phyloP scores from a whole-genome alignment of 2,797 vertebrate genomes.

The Thunnus albacares region DNA sequence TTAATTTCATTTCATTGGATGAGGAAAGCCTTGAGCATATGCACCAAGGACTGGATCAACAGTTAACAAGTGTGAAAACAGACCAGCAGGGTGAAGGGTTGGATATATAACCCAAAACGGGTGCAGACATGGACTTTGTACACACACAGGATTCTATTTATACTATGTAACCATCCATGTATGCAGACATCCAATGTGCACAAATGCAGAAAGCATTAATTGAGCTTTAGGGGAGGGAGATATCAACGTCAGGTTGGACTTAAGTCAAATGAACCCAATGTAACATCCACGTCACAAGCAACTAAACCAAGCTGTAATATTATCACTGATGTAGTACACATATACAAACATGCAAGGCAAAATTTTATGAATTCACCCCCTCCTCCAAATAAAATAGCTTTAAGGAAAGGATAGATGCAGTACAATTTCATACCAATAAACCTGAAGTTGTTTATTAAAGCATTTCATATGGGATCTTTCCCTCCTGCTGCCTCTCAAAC shows the following conservation, averaged over 20 bases:
- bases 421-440: constrained; percentile 43
- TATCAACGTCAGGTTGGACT: constrained; percentile 9
- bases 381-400: constrained; percentile 2
- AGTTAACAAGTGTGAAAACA: not conserved
- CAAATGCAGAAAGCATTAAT: not conserved
- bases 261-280: constrained; percentile 28
- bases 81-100: not conserved
- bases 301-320: not conserved
- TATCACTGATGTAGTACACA: not conserved
- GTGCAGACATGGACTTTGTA: not conserved
- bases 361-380: not conserved
- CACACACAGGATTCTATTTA: not conserved
- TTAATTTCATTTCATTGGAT: constrained; percentile 10
- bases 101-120: not conserved
- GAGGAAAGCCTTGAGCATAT: not conserved
- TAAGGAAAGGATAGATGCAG: not conserved
- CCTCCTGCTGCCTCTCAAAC: constrained; percentile 1
- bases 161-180: not conserved
- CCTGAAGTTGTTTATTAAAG: constrained; percentile 58
- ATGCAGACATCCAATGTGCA: too few species aligned
- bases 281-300: not conserved
- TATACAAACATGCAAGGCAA: not conserved
- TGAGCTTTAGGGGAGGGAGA: constrained; percentile 17
- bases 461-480: constrained; percentile 31
- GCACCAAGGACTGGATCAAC: not conserved